Percentiles rank a stretch among this genome's conserved stretches.
Conservation (phyloP, 2,113 vertebrate genomes). For the Thinocorus orbignyianus region DNA sequence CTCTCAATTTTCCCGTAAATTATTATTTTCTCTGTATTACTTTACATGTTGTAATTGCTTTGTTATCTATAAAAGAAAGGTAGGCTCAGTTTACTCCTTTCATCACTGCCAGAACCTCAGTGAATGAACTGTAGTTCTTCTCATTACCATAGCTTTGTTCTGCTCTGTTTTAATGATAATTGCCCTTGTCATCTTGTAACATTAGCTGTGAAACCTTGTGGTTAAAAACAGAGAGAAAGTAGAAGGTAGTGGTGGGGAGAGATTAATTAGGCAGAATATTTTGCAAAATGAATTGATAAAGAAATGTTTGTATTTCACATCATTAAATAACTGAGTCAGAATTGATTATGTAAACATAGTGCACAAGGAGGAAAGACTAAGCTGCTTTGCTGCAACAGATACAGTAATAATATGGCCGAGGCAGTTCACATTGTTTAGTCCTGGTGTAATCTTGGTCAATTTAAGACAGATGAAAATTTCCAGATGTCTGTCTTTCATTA, state of each 20-base stretch:
- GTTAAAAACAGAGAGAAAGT: slow-evolving; percentile 31
- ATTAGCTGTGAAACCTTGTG: slow-evolving; percentile 56
- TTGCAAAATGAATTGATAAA: slow-evolving; percentile 69
- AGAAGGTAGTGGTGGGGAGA: slow-evolving; percentile 17
- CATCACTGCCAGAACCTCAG: slow-evolving; percentile 44
- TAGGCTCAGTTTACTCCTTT: slow-evolving; percentile 66
- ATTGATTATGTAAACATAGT: slow-evolving; percentile 26
- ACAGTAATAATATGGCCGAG: neutral
- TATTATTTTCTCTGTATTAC: slow-evolving; percentile 70
- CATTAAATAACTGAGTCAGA: slow-evolving; percentile 59
- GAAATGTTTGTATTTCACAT: slow-evolving; percentile 66
- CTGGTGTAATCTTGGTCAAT: neutral
- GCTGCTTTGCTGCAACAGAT: neutral
- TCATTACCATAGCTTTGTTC: slow-evolving; percentile 76
- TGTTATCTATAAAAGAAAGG: slow-evolving; percentile 70
- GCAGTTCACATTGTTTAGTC: neutral
- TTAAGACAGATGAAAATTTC: neutral
- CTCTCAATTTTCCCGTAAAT: slow-evolving; percentile 64
- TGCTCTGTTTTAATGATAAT: slow-evolving; percentile 71
- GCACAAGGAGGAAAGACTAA: slow-evolving; percentile 8
- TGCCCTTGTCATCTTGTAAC: slow-evolving; percentile 72
- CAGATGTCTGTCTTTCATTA: neutral
- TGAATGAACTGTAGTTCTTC: slow-evolving; percentile 45
- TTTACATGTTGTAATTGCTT: slow-evolving; percentile 74
- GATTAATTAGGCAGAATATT: slow-evolving; percentile 71